phyloP scores from a whole-genome alignment of 2,113 vertebrate species.

The Miniopterus natalensis region DNA sequence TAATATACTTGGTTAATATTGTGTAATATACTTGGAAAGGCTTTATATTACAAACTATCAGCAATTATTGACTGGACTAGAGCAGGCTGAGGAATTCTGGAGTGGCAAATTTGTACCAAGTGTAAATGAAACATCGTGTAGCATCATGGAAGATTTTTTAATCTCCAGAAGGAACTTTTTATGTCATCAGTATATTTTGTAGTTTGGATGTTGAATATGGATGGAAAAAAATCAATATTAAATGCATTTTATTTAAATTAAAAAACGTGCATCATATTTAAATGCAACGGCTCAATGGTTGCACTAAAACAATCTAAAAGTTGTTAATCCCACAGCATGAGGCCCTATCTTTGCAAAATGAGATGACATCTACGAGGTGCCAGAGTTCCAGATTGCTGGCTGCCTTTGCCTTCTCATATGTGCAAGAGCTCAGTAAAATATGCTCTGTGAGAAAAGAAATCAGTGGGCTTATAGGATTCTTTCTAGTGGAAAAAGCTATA shows the following conservation, averaged over 20 bases:
- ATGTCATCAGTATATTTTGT: slow-evolving; percentile 62
- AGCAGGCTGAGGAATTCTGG: slow-evolving; percentile 47
- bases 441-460: slow-evolving; percentile 73
- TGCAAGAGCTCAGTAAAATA: slow-evolving; percentile 72
- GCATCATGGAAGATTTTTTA: slow-evolving; percentile 46
- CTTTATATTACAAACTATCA: slow-evolving; percentile 44
- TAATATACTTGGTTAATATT: slow-evolving; percentile 4
- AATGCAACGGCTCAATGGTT: slow-evolving; percentile 74
- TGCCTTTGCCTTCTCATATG: slow-evolving; percentile 79
- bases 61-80: slow-evolving; percentile 48
- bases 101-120: slow-evolving; percentile 38
- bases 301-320: slow-evolving; percentile 79
- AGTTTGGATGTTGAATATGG: slow-evolving; percentile 66
- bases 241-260: slow-evolving; percentile 82
- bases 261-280: slow-evolving; percentile 76
- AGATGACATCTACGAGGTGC: slow-evolving; percentile 73
- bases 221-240: slow-evolving; percentile 78
- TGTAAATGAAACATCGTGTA: slow-evolving; percentile 54
- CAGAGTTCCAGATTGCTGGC: slow-evolving; percentile 81
- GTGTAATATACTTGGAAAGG: background rate
- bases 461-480: slow-evolving; percentile 70
- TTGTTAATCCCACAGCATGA: slow-evolving; percentile 84
- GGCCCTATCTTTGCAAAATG: slow-evolving; percentile 77
- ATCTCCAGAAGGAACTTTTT: slow-evolving; percentile 54
- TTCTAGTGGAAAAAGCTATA: slow-evolving; percentile 68